phyloP scores from a whole-genome alignment of 2,113 vertebrate genomes.

The Oxyura jamaicensis region DNA sequence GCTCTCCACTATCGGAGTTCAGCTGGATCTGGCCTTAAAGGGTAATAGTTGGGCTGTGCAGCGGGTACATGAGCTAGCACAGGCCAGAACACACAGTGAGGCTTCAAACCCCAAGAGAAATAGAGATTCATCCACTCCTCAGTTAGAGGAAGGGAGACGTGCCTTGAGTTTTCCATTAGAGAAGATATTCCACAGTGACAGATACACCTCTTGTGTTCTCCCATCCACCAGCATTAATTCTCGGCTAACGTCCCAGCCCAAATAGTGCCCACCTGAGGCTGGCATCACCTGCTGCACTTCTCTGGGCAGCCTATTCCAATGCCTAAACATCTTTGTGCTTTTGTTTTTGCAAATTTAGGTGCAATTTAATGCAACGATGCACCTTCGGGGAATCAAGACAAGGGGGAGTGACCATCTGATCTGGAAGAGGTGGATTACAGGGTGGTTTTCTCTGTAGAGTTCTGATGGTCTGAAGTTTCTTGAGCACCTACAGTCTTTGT shows the following conservation, averaged over 20 bases:
- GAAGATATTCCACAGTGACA: background rate
- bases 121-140: background rate
- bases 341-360: background rate
- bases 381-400: background rate
- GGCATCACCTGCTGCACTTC: no score
- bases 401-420: background rate
- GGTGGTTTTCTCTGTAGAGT: background rate
- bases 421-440: background rate
- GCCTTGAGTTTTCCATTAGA: background rate
- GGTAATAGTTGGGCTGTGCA: background rate
- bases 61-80: background rate
- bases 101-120: background rate
- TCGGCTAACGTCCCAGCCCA: background rate
- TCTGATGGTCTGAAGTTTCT: background rate
- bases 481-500: background rate
- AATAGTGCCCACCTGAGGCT: background rate
- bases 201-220: background rate
- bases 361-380: background rate
- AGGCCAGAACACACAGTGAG: background rate
- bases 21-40: background rate
- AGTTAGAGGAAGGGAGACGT: background rate
- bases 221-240: background rate
- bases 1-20: background rate
- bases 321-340: background rate
- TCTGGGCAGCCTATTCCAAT: no score